Evolutionary conservation across 2,113 vertebrate species (phyloP).

Genomic region (Proteles cristata): DNA sequence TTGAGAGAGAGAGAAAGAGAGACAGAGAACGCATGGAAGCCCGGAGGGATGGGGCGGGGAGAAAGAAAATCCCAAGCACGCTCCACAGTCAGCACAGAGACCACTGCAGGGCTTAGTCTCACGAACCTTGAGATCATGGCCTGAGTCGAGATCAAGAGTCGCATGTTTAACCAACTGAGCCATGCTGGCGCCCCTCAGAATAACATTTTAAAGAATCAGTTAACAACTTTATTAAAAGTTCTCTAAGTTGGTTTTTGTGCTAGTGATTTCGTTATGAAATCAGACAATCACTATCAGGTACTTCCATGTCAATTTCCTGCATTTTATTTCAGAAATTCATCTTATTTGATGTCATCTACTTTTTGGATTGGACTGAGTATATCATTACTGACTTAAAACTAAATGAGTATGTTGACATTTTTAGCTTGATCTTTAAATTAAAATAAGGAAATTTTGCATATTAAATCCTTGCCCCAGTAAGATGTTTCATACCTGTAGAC

Average conservation of each 20-base stretch:
- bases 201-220: neutral
- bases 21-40: no score
- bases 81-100: no score
- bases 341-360: neutral
- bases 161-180: no score
- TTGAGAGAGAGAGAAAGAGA: no score
- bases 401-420: neutral
- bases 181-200: neutral
- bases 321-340: constrained; percentile 54
- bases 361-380: constrained; percentile 9
- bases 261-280: constrained; percentile 4
- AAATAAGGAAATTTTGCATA: neutral
- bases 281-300: neutral
- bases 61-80: no score
- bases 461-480: neutral
- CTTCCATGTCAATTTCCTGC: neutral
- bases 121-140: no score
- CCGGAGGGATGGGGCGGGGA: no score
- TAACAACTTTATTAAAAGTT: neutral
- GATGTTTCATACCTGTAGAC: neutral
- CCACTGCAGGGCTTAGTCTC: no score
- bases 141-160: no score
- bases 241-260: neutral
- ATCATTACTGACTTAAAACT: constrained; percentile 35
- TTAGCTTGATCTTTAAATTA: constrained; percentile 26